phyloP scores from a whole-genome alignment of 2,113 vertebrate genomes.

The Burhinus oedicnemus region DNA sequence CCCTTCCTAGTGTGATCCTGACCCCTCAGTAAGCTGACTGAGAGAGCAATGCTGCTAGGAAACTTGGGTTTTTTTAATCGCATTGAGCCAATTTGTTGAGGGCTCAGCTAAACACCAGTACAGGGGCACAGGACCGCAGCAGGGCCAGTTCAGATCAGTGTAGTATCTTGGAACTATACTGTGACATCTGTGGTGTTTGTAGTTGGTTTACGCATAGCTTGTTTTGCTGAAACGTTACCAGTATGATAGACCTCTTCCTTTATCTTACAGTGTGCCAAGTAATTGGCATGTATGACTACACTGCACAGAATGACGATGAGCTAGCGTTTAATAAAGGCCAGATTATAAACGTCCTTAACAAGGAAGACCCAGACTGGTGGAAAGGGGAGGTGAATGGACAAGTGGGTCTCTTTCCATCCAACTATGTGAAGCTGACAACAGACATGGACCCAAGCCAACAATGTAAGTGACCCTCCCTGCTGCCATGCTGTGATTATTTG shows the following conservation, averaged over 20 bases:
- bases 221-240: neutral
- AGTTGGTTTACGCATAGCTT: neutral
- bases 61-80: neutral
- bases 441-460: slow-evolving; percentile 98
- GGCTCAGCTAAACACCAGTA: neutral
- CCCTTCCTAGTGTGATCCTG: neutral
- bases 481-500: neutral
- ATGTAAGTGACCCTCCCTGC: slow-evolving; percentile 87
- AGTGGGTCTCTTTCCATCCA: slow-evolving; percentile 96
- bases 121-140: neutral
- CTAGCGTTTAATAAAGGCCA: slow-evolving; percentile 97
- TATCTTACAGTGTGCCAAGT: slow-evolving; percentile 92
- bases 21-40: neutral
- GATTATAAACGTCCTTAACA: slow-evolving; percentile 95
- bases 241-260: slow-evolving; percentile 12
- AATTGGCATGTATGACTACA: slow-evolving; percentile 98
- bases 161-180: neutral
- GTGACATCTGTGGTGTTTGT: neutral
- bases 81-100: neutral
- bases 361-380: slow-evolving; percentile 99
- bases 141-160: neutral
- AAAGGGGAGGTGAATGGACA: slow-evolving; percentile 94
- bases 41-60: neutral
- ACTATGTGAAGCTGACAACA: slow-evolving; percentile 97
- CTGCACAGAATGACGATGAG: slow-evolving; percentile 98